These are phyloP conservation scores for Riparia riparia DNA, from an alignment of 2,113 vertebrate genomes.

Conservation along the genomic window DNA sequence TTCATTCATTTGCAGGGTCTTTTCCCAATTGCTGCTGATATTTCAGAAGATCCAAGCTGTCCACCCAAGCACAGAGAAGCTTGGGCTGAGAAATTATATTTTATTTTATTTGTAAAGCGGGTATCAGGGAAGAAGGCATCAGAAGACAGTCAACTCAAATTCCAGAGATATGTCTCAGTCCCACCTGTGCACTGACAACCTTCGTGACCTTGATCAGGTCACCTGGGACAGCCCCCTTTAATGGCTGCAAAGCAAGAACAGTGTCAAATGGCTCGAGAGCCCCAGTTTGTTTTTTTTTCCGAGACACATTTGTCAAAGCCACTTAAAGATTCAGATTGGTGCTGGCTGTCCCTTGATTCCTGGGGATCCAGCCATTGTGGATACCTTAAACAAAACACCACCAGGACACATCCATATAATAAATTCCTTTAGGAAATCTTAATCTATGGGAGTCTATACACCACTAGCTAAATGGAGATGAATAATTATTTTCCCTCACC, in stretches of 20 bases:
- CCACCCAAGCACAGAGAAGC: neutral
- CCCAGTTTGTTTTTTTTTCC: neutral
- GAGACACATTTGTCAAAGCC: neutral
- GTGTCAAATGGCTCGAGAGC: neutral
- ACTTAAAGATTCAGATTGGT: neutral
- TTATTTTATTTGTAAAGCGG: neutral
- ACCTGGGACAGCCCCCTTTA: neutral
- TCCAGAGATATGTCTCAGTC: neutral
- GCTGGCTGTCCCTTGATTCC: neutral
- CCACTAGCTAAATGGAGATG: constrained; percentile 28
- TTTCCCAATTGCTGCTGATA: neutral
- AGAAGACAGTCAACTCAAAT: neutral
- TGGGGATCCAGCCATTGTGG: neutral
- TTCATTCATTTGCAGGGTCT: neutral
- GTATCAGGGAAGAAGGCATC: neutral
- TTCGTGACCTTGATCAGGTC: neutral
- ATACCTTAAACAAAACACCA: neutral
- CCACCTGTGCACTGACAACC: neutral
- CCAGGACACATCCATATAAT: neutral
- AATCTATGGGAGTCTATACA: neutral
- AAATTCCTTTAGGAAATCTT: neutral
- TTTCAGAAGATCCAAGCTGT: neutral
- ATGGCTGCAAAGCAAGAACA: neutral
- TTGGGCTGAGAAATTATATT: neutral
- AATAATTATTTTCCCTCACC: constrained; percentile 57